Conservation (phyloP, 2,113 vertebrate genomes). For the Gallinago undulata region DNA sequence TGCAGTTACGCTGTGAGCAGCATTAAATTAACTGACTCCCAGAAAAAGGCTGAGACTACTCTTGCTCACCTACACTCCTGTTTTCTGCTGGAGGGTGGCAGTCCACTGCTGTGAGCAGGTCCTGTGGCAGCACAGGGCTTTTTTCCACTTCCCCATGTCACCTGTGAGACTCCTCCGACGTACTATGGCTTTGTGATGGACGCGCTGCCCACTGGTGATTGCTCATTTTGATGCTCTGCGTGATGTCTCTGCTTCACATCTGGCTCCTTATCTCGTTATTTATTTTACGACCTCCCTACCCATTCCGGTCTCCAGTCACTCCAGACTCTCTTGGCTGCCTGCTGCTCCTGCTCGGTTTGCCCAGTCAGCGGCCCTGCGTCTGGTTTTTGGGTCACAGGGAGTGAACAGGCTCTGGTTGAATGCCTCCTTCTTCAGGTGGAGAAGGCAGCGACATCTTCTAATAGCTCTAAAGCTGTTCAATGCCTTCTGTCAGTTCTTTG, state of each 20-base stretch:
- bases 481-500: conserved; percentile 3
- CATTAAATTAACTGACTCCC: conserved; percentile 14
- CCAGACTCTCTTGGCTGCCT: conserved; percentile 11
- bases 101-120: neutral
- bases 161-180: neutral
- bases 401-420: neutral
- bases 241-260: neutral
- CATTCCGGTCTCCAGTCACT: conserved; percentile 7
- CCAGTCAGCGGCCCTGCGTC: neutral
- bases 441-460: neutral
- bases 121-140: neutral
- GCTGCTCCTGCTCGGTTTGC: neutral
- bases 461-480: neutral
- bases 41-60: neutral
- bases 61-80: neutral
- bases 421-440: neutral
- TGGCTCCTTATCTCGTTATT: conserved; percentile 17
- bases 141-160: neutral
- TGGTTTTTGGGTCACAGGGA: conserved; percentile 1
- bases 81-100: neutral
- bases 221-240: conserved; percentile 14
- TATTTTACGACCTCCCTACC: conserved; percentile 32
- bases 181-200: neutral
- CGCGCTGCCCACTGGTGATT: neutral
- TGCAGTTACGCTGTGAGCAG: conserved; percentile 23